Percentiles rank a stretch among this genome's conserved stretches.
Evolutionary conservation across 2,113 vertebrate species (phyloP).

Genomic region (Macrotis lagotis): DNA sequence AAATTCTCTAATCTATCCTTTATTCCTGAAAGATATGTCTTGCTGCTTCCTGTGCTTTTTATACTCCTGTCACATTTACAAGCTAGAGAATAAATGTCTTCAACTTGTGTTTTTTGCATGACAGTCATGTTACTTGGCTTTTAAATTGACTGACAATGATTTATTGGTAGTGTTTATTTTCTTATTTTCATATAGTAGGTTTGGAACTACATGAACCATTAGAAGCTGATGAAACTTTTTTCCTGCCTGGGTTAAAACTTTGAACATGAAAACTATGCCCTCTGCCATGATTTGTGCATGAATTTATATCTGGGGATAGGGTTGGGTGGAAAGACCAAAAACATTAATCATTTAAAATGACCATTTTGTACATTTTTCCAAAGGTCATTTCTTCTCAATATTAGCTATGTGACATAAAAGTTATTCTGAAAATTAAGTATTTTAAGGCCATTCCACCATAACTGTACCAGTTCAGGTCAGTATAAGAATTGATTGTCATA

Average conservation of each 20-base stretch:
- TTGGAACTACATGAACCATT: constrained; percentile 31
- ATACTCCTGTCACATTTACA: constrained; percentile 16
- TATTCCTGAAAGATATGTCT: background rate
- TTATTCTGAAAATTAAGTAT: background rate
- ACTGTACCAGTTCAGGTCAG: background rate
- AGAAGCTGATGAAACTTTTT: constrained; percentile 27
- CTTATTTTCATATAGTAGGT: constrained; percentile 40
- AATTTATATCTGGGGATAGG: constrained; percentile 2
- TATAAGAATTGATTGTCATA: constrained; percentile 14
- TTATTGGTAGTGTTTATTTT: background rate
- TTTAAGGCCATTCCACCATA: background rate
- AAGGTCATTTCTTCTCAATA: constrained; percentile 9
- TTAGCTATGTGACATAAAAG: constrained; percentile 6
- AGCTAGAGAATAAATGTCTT: constrained; percentile 15
- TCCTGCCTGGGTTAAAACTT: background rate
- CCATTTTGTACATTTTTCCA: constrained; percentile 4
- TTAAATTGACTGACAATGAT: constrained; percentile 29
- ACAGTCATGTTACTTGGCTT: background rate
- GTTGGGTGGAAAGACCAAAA: constrained; percentile 31
- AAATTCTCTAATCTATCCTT: background rate
- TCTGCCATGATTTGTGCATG: constrained; percentile 30
- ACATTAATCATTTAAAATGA: constrained; percentile 21
- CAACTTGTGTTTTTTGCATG: background rate
- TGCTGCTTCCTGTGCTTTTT: constrained; percentile 11
- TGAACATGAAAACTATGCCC: constrained; percentile 25